A percentile compares a stretch with the other conserved stretches of the same genome.
Evolutionary conservation across 2,888 invertebrate genomes (phyloP).

Genomic region (Rotaria sp.): DNA sequence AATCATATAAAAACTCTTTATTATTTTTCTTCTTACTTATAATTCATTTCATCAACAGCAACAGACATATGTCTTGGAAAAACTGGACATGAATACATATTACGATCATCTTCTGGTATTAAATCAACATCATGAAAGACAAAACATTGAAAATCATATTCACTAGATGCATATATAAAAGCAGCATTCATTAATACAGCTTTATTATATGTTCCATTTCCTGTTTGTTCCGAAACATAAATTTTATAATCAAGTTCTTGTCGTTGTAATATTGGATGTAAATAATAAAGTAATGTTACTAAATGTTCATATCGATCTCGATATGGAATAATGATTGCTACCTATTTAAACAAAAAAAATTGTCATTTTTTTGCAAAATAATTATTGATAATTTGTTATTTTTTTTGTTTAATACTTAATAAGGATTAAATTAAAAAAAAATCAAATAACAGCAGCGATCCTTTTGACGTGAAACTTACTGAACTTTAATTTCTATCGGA

Average conservation of each 20-base stretch:
- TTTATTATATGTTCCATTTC: constrained; percentile 74
- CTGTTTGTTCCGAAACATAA: constrained; percentile 60
- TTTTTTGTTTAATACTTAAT: no score
- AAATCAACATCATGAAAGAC: constrained; percentile 93
- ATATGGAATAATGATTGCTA: constrained; percentile 52
- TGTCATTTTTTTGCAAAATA: not conserved
- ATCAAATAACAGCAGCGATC: no score
- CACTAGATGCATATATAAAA: constrained; percentile 76
- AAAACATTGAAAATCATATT: constrained; percentile 72
- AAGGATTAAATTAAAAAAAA: no score
- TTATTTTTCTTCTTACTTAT: constrained; percentile 45
- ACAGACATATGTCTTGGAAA: constrained; percentile 89
- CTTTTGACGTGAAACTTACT: no score
- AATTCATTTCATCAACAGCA: constrained; percentile 68
- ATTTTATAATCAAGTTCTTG: constrained; percentile 59
- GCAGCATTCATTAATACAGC: constrained; percentile 96
- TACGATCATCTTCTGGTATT: constrained; percentile 81
- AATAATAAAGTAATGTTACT: constrained; percentile 55
- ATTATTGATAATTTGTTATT: no score
- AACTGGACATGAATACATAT: constrained; percentile 80
- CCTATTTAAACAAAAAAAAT: constrained; percentile 39
- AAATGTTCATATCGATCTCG: constrained; percentile 58
- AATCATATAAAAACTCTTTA: not conserved
- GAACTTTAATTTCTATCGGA: no score
- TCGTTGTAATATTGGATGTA: constrained; percentile 58